These are phyloP conservation scores for Actinemys pallida DNA, from an alignment of 2,113 vertebrate genomes.

Conservation along the genomic window DNA sequence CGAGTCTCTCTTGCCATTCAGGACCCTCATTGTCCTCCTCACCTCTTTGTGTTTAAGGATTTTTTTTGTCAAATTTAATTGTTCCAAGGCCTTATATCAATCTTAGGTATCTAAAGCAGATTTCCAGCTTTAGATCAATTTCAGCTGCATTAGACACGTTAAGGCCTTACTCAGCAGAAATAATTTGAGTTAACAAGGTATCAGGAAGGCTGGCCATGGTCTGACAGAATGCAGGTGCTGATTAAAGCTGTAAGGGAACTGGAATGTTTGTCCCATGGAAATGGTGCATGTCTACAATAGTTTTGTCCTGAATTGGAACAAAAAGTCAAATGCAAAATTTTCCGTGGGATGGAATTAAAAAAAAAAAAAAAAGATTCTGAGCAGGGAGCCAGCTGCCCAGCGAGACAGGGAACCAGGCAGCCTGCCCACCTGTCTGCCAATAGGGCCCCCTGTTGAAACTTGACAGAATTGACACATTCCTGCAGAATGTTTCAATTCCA, in stretches of 20 bases:
- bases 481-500: not conserved
- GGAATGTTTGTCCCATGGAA: accelerated
- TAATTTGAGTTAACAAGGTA: not conserved
- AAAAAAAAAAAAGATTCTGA: accelerated
- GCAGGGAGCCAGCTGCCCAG: not conserved
- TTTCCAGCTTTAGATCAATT: not conserved
- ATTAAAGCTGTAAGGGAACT: not conserved
- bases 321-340: not conserved
- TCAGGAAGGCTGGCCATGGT: not conserved
- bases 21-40: not conserved
- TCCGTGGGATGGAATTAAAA: not conserved
- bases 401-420: not conserved
- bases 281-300: not conserved
- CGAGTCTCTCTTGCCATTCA: not conserved
- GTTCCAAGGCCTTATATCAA: not conserved
- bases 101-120: not conserved
- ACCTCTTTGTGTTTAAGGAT: not conserved
- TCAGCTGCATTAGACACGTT: not conserved
- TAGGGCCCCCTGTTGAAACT: not conserved
- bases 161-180: not conserved
- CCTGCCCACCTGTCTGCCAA: not conserved
- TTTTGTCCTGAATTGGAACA: not conserved
- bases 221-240: not conserved
- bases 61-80: not conserved
- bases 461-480: not conserved